Evolutionary conservation across 1,140 invertebrate species (phyloP).

Genomic region (Papilio machaon): DNA sequence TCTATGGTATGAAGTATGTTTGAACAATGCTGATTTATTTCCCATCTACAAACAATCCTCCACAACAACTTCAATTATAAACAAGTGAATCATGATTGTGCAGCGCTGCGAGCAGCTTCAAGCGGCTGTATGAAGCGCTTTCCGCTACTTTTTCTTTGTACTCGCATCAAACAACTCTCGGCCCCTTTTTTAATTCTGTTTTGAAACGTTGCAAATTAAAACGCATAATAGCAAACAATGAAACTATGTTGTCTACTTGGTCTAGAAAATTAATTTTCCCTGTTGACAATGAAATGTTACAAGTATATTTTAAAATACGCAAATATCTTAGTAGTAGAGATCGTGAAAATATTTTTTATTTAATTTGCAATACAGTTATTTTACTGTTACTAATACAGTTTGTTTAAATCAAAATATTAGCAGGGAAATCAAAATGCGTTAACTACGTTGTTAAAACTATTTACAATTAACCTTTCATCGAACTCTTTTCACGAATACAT

Average conservation of each 20-base stretch:
- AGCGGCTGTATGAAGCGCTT: conserved; percentile 30
- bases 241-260: background rate
- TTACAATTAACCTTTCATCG: too few species aligned
- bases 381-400: too few species aligned
- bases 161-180: conserved; percentile 1
- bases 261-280: background rate
- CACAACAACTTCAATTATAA: conserved; percentile 21
- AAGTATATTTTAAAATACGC: background rate
- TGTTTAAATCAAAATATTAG: too few species aligned
- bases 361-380: background rate
- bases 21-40: conserved; percentile 18
- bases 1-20: background rate
- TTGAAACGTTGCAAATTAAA: conserved; percentile 6
- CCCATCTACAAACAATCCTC: conserved; percentile 3
- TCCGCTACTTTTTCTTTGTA: background rate
- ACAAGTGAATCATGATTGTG: conserved; percentile 5
- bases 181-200: background rate
- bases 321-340: background rate
- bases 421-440: too few species aligned
- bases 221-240: conserved; percentile 2
- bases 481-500: too few species aligned
- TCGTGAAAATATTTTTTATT: background rate
- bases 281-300: background rate
- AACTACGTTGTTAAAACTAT: too few species aligned
- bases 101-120: background rate